phyloP scores from a whole-genome alignment of 2,113 vertebrate genomes.

The Epinephelus cyanopodus region DNA sequence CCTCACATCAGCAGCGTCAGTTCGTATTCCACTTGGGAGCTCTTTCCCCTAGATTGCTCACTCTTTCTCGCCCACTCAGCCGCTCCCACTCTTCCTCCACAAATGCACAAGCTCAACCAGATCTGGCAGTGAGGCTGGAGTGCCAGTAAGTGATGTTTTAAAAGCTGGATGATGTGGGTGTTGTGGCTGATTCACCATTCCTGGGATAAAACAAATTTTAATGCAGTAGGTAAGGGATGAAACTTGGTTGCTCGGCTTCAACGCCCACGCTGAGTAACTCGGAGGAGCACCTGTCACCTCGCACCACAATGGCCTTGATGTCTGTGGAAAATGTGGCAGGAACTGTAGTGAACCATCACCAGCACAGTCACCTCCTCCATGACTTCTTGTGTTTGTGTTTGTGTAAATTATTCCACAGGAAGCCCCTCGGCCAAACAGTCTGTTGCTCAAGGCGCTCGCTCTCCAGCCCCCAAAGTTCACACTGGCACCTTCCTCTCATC shows the following conservation, averaged over 20 bases:
- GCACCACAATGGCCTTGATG: not conserved
- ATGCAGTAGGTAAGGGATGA: not conserved
- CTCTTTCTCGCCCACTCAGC: slow-evolving; percentile 48
- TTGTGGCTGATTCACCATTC: slow-evolving; percentile 62
- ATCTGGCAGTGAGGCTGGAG: slow-evolving; percentile 32
- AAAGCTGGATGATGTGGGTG: slow-evolving; percentile 64
- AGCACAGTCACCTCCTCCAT: slow-evolving; percentile 3
- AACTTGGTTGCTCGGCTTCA: not conserved
- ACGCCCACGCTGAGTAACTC: slow-evolving; percentile 7
- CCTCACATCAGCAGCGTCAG: slow-evolving; percentile 19
- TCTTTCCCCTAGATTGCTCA: slow-evolving; percentile 41
- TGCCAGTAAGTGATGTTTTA: slow-evolving; percentile 43
- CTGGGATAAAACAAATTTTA: slow-evolving; percentile 9
- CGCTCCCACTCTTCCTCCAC: slow-evolving; percentile 53
- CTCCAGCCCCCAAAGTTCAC: slow-evolving; percentile 94
- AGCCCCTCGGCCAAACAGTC: slow-evolving; percentile 93
- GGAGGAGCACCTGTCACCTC: slow-evolving; percentile 10
- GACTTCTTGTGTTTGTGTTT: slow-evolving; percentile 41
- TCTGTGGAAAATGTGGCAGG: not conserved
- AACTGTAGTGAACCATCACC: slow-evolving; percentile 6
- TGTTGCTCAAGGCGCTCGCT: slow-evolving; percentile 88
- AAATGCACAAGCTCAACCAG: slow-evolving; percentile 35
- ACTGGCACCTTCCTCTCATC: slow-evolving; percentile 92
- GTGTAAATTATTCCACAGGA: slow-evolving; percentile 81
- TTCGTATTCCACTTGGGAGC: slow-evolving; percentile 36